Evolutionary conservation across 2,797 vertebrate species (phyloP).

Genomic region (Pseudomugil tenellus): DNA sequence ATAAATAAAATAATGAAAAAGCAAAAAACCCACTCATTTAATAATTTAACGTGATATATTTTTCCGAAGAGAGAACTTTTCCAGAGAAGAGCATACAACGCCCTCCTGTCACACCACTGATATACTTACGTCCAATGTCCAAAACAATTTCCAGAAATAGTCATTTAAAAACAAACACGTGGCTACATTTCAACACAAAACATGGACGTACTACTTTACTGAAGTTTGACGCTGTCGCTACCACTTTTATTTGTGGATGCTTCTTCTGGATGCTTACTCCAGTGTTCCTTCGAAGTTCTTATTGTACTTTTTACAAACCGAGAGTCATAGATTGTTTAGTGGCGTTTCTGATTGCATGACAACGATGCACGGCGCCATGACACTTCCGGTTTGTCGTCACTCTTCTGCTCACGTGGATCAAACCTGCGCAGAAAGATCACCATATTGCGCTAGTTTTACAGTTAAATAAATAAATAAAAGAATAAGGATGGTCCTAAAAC

Average conservation of each 20-base stretch:
- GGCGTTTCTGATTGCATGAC: slow-evolving; percentile 23
- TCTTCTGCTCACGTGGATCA: slow-evolving; percentile 38
- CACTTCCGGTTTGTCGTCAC: slow-evolving; percentile 60
- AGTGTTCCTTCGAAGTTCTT: background rate
- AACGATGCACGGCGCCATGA: slow-evolving; percentile 55
- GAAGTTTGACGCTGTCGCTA: background rate
- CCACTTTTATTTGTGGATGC: fast-evolving
- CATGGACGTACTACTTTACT: background rate
- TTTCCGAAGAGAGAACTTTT: background rate
- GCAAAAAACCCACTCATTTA: background rate
- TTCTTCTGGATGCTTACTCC: slow-evolving; percentile 42
- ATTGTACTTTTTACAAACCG: background rate
- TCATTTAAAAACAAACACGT: slow-evolving; percentile 60
- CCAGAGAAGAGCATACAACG: background rate
- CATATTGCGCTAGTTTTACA: slow-evolving; percentile 7
- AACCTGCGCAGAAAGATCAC: slow-evolving; percentile 32
- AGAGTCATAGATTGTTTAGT: slow-evolving; percentile 14
- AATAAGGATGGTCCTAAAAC: background rate
- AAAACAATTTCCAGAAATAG: background rate
- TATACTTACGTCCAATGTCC: background rate
- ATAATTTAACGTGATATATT: background rate
- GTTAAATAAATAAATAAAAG: no score
- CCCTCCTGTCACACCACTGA: background rate
- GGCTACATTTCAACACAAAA: slow-evolving; percentile 40
- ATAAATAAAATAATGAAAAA: no score